These are phyloP conservation scores for Capreolus pygargus DNA, from an alignment of 2,113 vertebrate species.

Conservation along the genomic window DNA sequence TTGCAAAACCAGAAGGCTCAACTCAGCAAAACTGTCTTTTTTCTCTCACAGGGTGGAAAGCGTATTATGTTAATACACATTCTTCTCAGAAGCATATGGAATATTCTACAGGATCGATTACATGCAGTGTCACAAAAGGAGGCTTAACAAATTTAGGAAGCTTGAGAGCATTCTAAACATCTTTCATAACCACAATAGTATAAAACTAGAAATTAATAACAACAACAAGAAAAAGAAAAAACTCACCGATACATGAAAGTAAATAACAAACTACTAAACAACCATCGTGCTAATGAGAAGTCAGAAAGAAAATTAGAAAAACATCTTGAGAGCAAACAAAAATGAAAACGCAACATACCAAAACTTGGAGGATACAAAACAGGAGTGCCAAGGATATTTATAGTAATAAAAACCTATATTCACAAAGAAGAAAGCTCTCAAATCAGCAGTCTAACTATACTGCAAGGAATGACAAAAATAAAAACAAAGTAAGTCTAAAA, in stretches of 20 bases:
- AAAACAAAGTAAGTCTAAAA: neutral
- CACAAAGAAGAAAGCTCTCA: neutral
- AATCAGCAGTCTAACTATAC: neutral
- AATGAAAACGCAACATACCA: neutral
- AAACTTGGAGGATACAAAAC: neutral
- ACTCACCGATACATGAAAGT: neutral
- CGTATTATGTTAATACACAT: neutral
- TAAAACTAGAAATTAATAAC: neutral
- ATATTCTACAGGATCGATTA: neutral
- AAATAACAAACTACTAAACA: neutral
- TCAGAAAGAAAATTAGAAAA: neutral
- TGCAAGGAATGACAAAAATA: neutral
- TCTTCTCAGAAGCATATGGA: neutral
- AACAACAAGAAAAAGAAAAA: neutral
- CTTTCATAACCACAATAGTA: neutral
- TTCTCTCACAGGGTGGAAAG: neutral
- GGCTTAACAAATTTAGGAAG: neutral
- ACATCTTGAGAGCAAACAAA: neutral
- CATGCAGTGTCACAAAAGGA: neutral
- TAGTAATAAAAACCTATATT: neutral
- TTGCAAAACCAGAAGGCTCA: neutral
- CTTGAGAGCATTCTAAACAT: neutral
- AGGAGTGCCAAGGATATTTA: neutral
- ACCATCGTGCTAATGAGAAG: neutral
- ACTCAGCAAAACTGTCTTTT: neutral